phyloP scores from a whole-genome alignment of 2,113 vertebrate species.

The Zosterops borbonicus region DNA sequence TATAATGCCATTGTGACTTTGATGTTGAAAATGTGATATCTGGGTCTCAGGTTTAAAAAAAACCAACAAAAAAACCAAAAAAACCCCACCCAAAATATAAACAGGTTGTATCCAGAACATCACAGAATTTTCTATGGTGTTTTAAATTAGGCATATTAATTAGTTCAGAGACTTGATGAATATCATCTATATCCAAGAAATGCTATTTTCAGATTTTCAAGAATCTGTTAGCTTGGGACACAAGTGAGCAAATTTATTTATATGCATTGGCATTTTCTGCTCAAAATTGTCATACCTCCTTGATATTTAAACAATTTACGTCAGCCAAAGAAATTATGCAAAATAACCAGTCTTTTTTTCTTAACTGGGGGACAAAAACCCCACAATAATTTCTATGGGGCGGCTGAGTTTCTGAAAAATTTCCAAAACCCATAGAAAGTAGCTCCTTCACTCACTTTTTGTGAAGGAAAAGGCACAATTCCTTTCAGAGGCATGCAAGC shows the following conservation, averaged over 20 bases:
- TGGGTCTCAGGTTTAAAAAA: not conserved
- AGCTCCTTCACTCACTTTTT: not conserved
- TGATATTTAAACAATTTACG: not conserved
- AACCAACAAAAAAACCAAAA: not conserved
- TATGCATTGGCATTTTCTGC: not conserved
- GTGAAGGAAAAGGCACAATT: not conserved
- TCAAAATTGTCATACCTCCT: not conserved
- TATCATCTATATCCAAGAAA: not conserved
- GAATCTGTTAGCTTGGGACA: not conserved
- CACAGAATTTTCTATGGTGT: not conserved
- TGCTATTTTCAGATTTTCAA: not conserved
- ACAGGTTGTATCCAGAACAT: not conserved
- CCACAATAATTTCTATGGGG: not conserved
- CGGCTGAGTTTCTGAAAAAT: not conserved
- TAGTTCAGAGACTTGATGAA: not conserved
- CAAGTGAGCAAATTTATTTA: not conserved
- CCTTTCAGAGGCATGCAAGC: not conserved
- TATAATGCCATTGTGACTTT: not conserved
- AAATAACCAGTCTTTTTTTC: not conserved
- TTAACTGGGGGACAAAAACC: fast-evolving
- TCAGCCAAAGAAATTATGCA: not conserved
- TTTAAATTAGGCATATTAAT: not conserved
- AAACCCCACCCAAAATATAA: not conserved
- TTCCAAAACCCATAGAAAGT: not conserved
- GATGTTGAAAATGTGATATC: not conserved